Evolutionary conservation across 2,888 invertebrate species (phyloP).

Genomic region (Myopa testacea): DNA sequence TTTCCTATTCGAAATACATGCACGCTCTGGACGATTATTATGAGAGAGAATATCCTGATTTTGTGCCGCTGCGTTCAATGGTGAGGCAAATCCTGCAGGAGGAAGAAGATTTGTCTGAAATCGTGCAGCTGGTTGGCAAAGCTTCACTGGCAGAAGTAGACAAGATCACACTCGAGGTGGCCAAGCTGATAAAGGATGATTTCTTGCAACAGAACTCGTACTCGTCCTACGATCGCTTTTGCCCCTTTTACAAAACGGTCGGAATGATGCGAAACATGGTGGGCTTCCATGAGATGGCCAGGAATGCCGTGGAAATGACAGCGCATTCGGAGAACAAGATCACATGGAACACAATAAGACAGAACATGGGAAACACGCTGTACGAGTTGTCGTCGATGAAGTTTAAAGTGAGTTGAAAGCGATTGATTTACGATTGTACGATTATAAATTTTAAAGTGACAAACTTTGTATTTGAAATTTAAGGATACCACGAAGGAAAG

Average conservation of each 20-base stretch:
- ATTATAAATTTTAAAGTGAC: too few species aligned
- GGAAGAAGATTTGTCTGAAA: slow-evolving; percentile 99
- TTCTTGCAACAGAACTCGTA: slow-evolving; percentile 99
- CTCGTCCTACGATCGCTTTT: slow-evolving; percentile 94
- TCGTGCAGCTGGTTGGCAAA: slow-evolving; percentile 99
- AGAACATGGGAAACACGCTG: slow-evolving; percentile 93
- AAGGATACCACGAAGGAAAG: slow-evolving; percentile 98
- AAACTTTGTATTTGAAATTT: slow-evolving; percentile 45
- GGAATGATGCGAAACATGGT: slow-evolving; percentile 99
- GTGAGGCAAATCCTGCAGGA: slow-evolving; percentile 94
- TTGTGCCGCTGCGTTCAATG: slow-evolving; percentile 95
- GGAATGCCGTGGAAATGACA: slow-evolving; percentile 96
- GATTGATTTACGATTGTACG: background rate
- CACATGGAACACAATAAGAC: slow-evolving; percentile 95
- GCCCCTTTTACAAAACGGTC: slow-evolving; percentile 99
- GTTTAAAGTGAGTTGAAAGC: slow-evolving; percentile 81
- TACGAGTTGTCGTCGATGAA: slow-evolving; percentile 99
- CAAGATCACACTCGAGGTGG: slow-evolving; percentile 98
- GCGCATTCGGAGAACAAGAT: slow-evolving; percentile 94
- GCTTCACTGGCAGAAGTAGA: slow-evolving; percentile 98
- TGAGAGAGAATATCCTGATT: slow-evolving; percentile 96
- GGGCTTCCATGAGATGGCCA: slow-evolving; percentile 96
- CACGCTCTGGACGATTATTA: slow-evolving; percentile 98
- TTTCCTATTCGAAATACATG: slow-evolving; percentile 98
- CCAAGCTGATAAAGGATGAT: slow-evolving; percentile 97